Evolutionary conservation across 2,113 vertebrate species (phyloP), one percentile per base, ranked within the genome.

Genomic region (Malurus elegans): DNA sequence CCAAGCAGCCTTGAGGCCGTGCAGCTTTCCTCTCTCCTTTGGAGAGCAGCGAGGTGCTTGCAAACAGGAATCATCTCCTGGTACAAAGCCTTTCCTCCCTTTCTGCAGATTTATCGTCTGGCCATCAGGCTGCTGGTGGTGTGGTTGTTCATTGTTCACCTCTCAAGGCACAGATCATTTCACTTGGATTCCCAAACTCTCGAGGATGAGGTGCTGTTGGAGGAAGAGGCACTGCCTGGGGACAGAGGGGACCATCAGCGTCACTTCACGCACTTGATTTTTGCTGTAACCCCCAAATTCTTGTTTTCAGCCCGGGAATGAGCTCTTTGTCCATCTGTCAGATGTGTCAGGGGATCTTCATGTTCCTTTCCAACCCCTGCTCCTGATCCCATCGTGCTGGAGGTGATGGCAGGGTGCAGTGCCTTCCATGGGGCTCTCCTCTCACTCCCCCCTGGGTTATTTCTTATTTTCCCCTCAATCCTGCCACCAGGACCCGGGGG

Each of bases 401-500:
- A 64, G 45, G 29, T 14, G 74, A 9, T 38, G 40, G 9, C 18
- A 72, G 78, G 21, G 0, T 23, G 42, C 23, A 34, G 45, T 1
- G 3, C 12, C 24, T 32, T 28, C 53, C 25, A 1, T 0, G 24
- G 38, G 50, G 16, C 6, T 69, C 9, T 17, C 15, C 29, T 31
- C 34, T 64, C 75, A 24, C 38, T 26, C 58, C 48, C 57, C 58
- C 58, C 42, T 67, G 72, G 42, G 26, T 42, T 73, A 24, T 9
- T 47, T 67, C 53, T 42, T 73, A 24, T 9, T 47, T 67, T 47
- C 12, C 15, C 51, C 75, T 71, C 14, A 48, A 26, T 45, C 24
- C 76, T 66, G 21, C 14, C 28, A 19, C 24, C 3, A 6, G 57
- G 18, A 74, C 56, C 36, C 0, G 0, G 34, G 75, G 1, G 8